Conservation (phyloP, 1,140 invertebrate species). For the Sarcophaga peregrina region DNA sequence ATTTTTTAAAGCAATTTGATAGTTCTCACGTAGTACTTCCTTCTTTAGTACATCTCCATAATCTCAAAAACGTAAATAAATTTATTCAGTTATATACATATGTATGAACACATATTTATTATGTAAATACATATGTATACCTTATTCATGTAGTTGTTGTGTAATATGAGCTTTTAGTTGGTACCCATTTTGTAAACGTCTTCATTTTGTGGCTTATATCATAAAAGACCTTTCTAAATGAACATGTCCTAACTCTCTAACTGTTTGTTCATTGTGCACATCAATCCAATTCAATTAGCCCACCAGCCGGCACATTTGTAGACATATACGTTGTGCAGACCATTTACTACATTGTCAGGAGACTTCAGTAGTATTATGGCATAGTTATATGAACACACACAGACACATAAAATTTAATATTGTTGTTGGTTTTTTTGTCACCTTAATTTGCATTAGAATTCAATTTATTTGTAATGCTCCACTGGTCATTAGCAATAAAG, state of each 20-base stretch:
- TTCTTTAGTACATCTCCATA: too few relatives aligned
- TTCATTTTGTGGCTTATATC: conserved; percentile 37
- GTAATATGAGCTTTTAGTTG: too few relatives aligned
- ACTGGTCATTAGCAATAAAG: conserved; percentile 20
- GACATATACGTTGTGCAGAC: neutral
- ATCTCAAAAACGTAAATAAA: too few relatives aligned
- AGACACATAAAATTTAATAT: neutral
- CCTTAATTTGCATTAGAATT: conserved; percentile 39
- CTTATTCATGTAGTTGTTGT: neutral
- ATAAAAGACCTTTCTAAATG: conserved; percentile 15
- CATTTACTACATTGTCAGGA: neutral
- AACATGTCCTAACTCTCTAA: conserved; percentile 11
- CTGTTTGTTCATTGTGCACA: neutral
- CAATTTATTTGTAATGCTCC: conserved; percentile 35
- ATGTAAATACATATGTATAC: too few relatives aligned
- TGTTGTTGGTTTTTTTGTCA: neutral
- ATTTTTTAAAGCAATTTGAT: too few relatives aligned
- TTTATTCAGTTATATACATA: too few relatives aligned
- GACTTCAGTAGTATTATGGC: conserved; percentile 8
- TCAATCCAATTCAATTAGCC: neutral
- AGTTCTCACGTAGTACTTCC: too few relatives aligned
- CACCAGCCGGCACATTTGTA: neutral
- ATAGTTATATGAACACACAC: neutral
- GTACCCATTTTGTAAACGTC: conserved; percentile 40
- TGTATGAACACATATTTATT: too few relatives aligned